Base-by-base conservation (phyloP, 2,888 invertebrate genomes). In the Ischnus inquisitorius region DNA sequence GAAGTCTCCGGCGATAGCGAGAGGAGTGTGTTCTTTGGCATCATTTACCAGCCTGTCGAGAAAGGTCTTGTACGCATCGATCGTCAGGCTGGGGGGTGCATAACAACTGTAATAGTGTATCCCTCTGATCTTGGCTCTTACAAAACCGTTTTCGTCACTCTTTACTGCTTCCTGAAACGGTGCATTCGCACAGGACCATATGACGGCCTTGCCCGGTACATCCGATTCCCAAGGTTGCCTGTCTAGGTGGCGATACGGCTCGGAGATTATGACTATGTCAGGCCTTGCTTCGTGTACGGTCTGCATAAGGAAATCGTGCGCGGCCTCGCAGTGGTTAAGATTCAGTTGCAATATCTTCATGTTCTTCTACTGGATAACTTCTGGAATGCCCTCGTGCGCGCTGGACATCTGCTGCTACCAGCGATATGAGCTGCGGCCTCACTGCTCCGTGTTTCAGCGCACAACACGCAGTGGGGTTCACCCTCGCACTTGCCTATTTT, bases 301-400 rank as follows among this genome's bases (percentile, higher is more conserved):
- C 62, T 87, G 88, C 75, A 34, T 71, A 14, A 83, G 79, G 41
- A 86, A 60, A 65, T 85, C 87, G 25, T 86, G 87, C 2, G 88
- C 86, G 2, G 79, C 87, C 64, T 79, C 85, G 64, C 86, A 87
- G 57, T 88, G 88, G 48, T 86, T 85, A 10, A 85, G 82, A 62
- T 86, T 85, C 8, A 85, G 71, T 72, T 83, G 84, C 16, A 88
- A 62, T 14, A 88, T 25, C 54, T 57, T 87, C 87, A 86, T 87
- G 8, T 41, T 54, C 41, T 34, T 46, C 14, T 65, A 22, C n/a
- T 77, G 28, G 72, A 19, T n/a, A 8, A n/a, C 72, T 51, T 78
- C 75, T 67, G 72, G 51, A 74, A 51, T 54, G 82, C 81, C 72
- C 41, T 19, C 54, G 28, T 12, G 25, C 25, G 77, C 1, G 43